A percentile compares a stretch with the other conserved stretches of the same genome.
These are phyloP conservation scores for Margaritifera margaritifera DNA, from an alignment of 2,888 invertebrate species.

Conservation along the genomic window DNA sequence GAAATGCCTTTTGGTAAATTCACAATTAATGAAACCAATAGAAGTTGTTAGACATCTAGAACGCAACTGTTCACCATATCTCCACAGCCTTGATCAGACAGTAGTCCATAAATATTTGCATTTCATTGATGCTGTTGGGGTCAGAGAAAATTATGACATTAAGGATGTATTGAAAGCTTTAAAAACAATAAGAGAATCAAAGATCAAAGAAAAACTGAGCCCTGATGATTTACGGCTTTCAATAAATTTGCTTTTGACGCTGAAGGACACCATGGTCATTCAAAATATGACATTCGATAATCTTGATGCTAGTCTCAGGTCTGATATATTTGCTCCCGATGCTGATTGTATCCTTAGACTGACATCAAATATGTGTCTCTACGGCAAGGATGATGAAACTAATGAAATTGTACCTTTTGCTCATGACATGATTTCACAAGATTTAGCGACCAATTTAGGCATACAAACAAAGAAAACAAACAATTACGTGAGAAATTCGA, in stretches of 20 bases:
- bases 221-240: constrained; percentile 2
- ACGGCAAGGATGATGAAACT: constrained; percentile 43
- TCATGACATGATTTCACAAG: constrained; percentile 40
- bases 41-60: too few species aligned
- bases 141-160: constrained; percentile 1
- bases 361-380: constrained; percentile 40
- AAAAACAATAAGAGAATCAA: not conserved
- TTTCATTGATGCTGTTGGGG: not conserved
- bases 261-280: not conserved
- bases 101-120: too few species aligned
- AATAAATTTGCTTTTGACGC: constrained; percentile 9
- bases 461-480: constrained; percentile 19
- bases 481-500: not conserved
- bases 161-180: not conserved
- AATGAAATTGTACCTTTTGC: constrained; percentile 27
- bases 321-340: constrained; percentile 41
- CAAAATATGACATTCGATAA: not conserved
- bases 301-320: constrained; percentile 19
- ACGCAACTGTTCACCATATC: too few species aligned
- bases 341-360: constrained; percentile 31
- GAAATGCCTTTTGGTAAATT: too few species aligned
- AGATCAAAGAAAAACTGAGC: not conserved
- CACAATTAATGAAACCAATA: too few species aligned
- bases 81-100: too few species aligned
- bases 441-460: constrained; percentile 47